phyloP scores from a whole-genome alignment of 2,113 vertebrate species.

The Globicephala melas region DNA sequence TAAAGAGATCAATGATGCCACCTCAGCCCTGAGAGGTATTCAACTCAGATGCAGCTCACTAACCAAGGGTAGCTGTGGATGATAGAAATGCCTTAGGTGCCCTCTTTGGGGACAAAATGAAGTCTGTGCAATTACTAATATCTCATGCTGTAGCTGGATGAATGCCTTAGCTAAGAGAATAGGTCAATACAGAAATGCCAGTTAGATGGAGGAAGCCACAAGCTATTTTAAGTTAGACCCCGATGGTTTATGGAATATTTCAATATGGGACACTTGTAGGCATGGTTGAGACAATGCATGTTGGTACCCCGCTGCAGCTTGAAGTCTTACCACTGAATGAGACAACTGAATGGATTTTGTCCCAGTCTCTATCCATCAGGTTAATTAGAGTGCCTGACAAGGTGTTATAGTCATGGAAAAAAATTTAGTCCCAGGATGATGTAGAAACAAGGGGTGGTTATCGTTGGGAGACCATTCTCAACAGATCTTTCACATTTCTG shows the following conservation, averaged over 20 bases:
- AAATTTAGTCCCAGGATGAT: neutral
- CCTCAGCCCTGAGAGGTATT: neutral
- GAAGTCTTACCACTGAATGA: neutral
- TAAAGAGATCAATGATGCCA: neutral
- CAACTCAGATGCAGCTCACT: neutral
- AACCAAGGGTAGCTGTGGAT: neutral
- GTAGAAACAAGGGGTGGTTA: neutral
- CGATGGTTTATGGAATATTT: neutral
- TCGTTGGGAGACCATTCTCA: neutral
- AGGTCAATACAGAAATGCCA: neutral
- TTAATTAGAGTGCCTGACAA: neutral
- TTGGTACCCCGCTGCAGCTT: neutral
- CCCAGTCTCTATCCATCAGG: neutral
- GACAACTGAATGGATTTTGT: neutral
- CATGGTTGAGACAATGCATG: neutral
- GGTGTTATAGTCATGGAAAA: neutral
- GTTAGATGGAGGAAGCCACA: neutral
- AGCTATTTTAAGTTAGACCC: neutral
- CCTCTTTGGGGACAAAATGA: neutral
- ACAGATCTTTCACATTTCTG: neutral
- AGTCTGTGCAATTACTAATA: neutral
- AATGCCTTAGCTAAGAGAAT: neutral
- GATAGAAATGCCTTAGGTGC: neutral
- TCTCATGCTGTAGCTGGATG: neutral
- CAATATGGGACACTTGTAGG: neutral